Base-by-base conservation (phyloP, 2,113 vertebrate species). In the Eurystomus gularis region DNA sequence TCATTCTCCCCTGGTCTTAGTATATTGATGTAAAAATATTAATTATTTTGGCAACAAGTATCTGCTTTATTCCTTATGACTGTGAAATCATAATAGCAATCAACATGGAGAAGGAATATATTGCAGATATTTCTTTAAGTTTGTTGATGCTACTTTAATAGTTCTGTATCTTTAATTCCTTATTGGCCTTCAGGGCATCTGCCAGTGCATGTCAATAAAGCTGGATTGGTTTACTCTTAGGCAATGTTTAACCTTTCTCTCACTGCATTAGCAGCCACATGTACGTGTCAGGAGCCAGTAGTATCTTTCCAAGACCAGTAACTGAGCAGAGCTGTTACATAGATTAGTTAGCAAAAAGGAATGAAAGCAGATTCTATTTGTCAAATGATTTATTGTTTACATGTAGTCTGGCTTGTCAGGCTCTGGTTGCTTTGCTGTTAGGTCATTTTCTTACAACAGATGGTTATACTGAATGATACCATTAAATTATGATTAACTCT, bases 381-480 rank as follows among this genome's bases (percentile, higher is more conserved):
- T 93, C 92, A 94, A 96, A 89, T 78, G 78, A 93, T 90, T 92
- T 86, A 92, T 93, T 94, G 80, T 84, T 92, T 94, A 39, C 62
- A 60, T 55, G 72, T 7, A 90, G 62, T 51, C 58, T 80, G 37
- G 73, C 17, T 68, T 90, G 54, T 86, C 61, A 94, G 42, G 52
- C 49, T 91, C 20, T 76, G 51, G 37, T 92, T 92, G 7, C 14
- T 93, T 90, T 83, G 46, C 57, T 91, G 61, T 91, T 64, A 35
- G 73, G 69, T 83, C 58, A 76, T 92, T 96, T 96, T 93, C 58
- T 94, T 96, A 66, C 60, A 95, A 82, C 89, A 90, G 58, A 93
- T 88, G 79, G 65, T 71, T 73, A 86, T 76, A 57, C 10, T n/a
- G 61, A 92, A 88, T 78, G 46, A 82, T 89, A 82, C 46, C 11